Conservation (phyloP, 1,140 invertebrate genomes). For the Dendroctonus ponderosae region DNA sequence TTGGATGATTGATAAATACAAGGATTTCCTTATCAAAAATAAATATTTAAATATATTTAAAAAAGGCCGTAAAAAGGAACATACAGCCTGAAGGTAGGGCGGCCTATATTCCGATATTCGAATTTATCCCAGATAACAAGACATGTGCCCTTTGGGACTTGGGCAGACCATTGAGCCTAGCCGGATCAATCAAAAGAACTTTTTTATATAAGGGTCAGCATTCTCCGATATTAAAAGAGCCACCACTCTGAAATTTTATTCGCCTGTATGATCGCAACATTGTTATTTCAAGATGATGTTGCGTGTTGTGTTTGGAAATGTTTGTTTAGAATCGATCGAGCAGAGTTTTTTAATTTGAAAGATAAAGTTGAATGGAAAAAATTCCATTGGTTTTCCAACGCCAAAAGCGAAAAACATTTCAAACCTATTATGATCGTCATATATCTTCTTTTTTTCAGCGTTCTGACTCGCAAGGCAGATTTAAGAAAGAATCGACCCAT, state of each 20-base stretch:
- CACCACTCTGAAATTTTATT: background rate
- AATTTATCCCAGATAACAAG: slow-evolving; percentile 22
- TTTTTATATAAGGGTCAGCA: slow-evolving; percentile 19
- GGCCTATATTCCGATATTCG: slow-evolving; percentile 8
- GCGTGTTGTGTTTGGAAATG: too few relatives aligned
- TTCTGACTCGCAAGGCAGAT: too few relatives aligned
- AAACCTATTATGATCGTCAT: too few relatives aligned
- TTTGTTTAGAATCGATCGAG: too few relatives aligned
- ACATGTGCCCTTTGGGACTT: slow-evolving; percentile 15
- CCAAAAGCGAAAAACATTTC: too few relatives aligned
- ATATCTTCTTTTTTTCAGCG: too few relatives aligned
- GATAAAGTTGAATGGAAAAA: too few relatives aligned
- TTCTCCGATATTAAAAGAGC: slow-evolving; percentile 3
- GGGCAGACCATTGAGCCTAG: slow-evolving; percentile 8
- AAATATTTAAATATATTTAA: slow-evolving; percentile 1
- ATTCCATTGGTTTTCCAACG: too few relatives aligned
- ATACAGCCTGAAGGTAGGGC: background rate
- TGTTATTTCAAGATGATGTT: too few relatives aligned
- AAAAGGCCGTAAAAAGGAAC: slow-evolving; percentile 5
- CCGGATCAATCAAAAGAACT: slow-evolving; percentile 17
- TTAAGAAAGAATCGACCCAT: background rate
- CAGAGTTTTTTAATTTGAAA: too few relatives aligned
- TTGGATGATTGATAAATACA: too few relatives aligned
- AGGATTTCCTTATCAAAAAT: background rate
- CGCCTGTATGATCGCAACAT: background rate